Evolutionary conservation across 2,888 invertebrate species (phyloP), one percentile per base, ranked within the genome.

Genomic region (Arctia plantaginis): DNA sequence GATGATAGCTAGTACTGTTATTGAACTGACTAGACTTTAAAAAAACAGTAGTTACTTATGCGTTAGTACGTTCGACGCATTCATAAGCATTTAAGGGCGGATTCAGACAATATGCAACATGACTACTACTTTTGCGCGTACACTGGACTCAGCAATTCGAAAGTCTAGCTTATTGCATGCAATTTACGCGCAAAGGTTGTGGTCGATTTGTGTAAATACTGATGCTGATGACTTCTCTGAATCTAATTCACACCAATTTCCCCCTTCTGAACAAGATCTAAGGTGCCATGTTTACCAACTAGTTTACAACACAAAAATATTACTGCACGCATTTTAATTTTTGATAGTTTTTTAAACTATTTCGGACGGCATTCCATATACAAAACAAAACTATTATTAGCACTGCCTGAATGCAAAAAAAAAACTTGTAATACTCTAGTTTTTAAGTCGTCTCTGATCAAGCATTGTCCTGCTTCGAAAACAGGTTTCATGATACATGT

Each of bases 381-480:
- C 65, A 41, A 30, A 51, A 76, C 75, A 68, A 30, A 51, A 10
- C 27, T 80, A 72, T 76, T 75, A 79, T 68, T 64, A 75, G 59
- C 75, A 71, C 72, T 44, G 74, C 55, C 76, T n/a, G 20, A 74
- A 33, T 20, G 30, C 64, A 76, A 80, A 80, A 80, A 44, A 69
- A 35, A 51, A 77, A 84, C 85, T 76, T 0, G 80, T 76, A 68
- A 68, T 12, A 76, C 85, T 85, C 77, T 62, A 85, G 78, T 84
- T 83, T 85, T 83, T 73, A 83, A 78, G 71, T 55, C 68, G 74
- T 75, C 73, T 73, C 67, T 59, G 67, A 69, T 67, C 72, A 51
- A 74, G 69, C 78, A 77, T 68, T 76, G 75, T 70, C 70, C 67
- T 75, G 62, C 44, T 30, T 66, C 65, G 68, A 41, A 69, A 76